Percentiles rank a stretch among this genome's conserved stretches.
Evolutionary conservation across 2,113 vertebrate genomes (phyloP).

Genomic region (Ovis aries): DNA sequence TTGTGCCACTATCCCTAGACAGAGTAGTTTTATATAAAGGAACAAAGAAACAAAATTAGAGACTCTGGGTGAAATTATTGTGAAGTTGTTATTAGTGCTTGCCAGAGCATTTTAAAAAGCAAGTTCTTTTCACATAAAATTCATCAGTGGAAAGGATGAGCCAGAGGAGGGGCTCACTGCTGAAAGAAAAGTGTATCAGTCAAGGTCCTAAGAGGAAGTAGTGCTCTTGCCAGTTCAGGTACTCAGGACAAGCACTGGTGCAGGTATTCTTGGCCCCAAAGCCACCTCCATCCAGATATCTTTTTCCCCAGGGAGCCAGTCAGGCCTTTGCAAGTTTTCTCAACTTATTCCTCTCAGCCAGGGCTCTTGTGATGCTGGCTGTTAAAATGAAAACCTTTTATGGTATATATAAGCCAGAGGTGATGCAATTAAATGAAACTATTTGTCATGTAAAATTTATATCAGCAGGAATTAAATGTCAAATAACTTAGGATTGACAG

Average conservation of each 20-base stretch:
- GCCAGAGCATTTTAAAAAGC: conserved; percentile 24
- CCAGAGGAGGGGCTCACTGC: background rate
- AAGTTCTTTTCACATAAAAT: background rate
- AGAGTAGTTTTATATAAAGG: conserved; percentile 55
- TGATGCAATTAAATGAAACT: conserved; percentile 75
- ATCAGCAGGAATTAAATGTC: conserved; percentile 74
- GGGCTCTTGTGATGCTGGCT: conserved; percentile 59
- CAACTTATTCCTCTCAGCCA: conserved; percentile 61
- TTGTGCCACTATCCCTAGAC: conserved; percentile 17
- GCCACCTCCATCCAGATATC: background rate
- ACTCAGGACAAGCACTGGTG: background rate
- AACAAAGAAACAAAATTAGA: conserved; percentile 35
- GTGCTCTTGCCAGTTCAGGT: background rate
- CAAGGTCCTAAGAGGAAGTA: background rate
- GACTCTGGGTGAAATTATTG: conserved; percentile 39
- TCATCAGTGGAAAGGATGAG: background rate
- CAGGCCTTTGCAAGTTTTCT: conserved; percentile 51
- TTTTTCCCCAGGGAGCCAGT: background rate
- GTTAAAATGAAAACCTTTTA: conserved; percentile 72
- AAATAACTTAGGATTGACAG: conserved; percentile 75
- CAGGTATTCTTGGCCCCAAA: background rate
- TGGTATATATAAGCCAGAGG: conserved; percentile 70
- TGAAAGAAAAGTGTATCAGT: background rate
- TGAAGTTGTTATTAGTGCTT: conserved; percentile 46
- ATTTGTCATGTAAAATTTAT: conserved; percentile 78